These are phyloP conservation scores for Hedychridium roseum DNA, from an alignment of 2,888 invertebrate genomes.

Conservation along the genomic window DNA sequence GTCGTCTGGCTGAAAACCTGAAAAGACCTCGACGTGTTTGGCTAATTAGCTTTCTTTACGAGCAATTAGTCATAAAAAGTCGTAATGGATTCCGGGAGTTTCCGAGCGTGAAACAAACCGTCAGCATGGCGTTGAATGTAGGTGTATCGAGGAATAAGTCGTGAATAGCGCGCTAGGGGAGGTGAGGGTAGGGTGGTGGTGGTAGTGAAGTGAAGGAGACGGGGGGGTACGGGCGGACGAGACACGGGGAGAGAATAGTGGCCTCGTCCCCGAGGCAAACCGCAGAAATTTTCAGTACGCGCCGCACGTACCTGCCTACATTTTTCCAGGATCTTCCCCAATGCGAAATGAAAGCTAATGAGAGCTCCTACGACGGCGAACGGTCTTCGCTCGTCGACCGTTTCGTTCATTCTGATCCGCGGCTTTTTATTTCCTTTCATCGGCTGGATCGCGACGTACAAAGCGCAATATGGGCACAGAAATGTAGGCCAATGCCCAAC, in stretches of 20 bases:
- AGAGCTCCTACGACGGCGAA: slow-evolving; percentile 28
- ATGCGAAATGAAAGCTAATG: slow-evolving; percentile 35
- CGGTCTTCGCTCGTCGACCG: slow-evolving; percentile 21
- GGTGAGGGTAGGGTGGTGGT: too few species aligned
- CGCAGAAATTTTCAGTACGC: slow-evolving; percentile 16
- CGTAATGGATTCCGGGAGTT: slow-evolving; percentile 27
- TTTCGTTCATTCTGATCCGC: not conserved
- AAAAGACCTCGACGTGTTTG: slow-evolving; percentile 19
- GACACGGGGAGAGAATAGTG: not conserved
- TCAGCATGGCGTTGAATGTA: slow-evolving; percentile 13
- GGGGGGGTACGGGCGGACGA: too few species aligned
- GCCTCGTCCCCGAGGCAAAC: not conserved
- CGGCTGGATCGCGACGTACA: not conserved
- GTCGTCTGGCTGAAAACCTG: not conserved
- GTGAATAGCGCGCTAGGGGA: too few species aligned
- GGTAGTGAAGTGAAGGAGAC: too few species aligned
- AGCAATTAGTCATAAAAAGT: slow-evolving; percentile 40
- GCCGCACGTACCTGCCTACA: slow-evolving; percentile 30
- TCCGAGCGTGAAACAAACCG: slow-evolving; percentile 26
- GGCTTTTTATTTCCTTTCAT: not conserved
- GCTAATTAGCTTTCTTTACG: slow-evolving; percentile 39
- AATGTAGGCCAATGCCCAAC: too few species aligned
- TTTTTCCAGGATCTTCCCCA: slow-evolving; percentile 41
- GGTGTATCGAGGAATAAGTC: slow-evolving; percentile 16
- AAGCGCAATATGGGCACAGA: too few species aligned